A percentile compares a stretch with the other conserved stretches of the same genome.
phyloP scores from a whole-genome alignment of 35 echinoderm and acorn worm species.

The Strongylocentrotus purpuratus region DNA sequence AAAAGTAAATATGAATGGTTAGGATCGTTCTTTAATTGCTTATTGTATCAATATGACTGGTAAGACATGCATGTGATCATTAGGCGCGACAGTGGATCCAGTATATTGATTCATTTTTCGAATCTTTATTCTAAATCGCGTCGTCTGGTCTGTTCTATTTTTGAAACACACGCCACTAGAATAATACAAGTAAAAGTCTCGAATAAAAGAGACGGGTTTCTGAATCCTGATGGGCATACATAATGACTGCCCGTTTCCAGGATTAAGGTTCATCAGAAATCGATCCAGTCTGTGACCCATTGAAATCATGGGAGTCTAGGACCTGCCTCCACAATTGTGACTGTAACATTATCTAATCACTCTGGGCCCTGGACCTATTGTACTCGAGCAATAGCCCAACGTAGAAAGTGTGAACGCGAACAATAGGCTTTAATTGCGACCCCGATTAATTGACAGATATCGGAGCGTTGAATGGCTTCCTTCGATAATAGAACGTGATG shows the following conservation, averaged over 20 bases:
- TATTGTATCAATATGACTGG: too few relatives aligned
- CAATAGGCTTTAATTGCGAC: background rate
- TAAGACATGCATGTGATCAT: background rate
- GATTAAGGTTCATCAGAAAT: background rate
- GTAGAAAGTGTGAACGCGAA: background rate
- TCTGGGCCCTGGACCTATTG: background rate
- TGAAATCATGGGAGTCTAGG: background rate
- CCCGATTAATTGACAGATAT: slow-evolving; percentile 17
- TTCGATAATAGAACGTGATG: background rate
- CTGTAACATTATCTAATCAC: background rate
- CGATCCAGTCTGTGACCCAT: background rate
- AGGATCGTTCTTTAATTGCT: too few relatives aligned
- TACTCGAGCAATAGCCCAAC: background rate
- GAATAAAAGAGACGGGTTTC: background rate
- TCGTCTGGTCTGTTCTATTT: background rate
- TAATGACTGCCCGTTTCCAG: background rate
- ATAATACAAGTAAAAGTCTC: background rate
- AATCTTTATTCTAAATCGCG: background rate
- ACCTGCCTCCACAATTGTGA: background rate
- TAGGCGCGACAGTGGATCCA: background rate
- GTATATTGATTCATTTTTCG: background rate
- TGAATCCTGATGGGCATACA: background rate
- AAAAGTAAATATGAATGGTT: too few relatives aligned
- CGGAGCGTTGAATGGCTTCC: background rate
- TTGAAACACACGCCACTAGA: background rate